Conservation (phyloP, 2,797 vertebrate species). For the Pogonophryne albipinna region DNA sequence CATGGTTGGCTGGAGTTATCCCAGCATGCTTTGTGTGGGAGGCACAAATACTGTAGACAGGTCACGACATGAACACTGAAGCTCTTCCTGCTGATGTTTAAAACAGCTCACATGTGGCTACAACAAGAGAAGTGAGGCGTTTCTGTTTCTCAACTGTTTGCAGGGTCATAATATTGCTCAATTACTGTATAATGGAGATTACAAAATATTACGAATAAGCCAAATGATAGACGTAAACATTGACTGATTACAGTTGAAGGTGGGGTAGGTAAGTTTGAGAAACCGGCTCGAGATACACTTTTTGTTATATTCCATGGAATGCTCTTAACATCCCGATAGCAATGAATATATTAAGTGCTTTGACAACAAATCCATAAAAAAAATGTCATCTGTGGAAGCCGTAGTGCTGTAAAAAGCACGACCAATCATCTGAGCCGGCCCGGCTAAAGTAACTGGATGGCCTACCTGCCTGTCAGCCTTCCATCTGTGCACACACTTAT, state of each 20-base stretch:
- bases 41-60: constrained; percentile 3
- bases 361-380: too few relatives aligned
- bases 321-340: too few relatives aligned
- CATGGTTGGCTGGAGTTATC: constrained; percentile 28
- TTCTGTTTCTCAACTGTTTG: not conserved
- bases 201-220: not conserved
- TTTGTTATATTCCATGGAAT: too few relatives aligned
- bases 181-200: not conserved
- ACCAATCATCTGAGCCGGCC: too few relatives aligned
- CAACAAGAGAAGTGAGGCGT: not conserved
- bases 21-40: constrained; percentile 19
- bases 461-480: too few relatives aligned
- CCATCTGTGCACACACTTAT: too few relatives aligned
- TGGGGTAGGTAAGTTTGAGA: too few relatives aligned
- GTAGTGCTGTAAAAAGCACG: too few relatives aligned
- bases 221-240: not conserved
- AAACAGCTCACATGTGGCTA: not conserved
- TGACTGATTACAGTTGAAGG: not conserved
- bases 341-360: too few relatives aligned
- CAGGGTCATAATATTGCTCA: not conserved
- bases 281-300: too few relatives aligned
- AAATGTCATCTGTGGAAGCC: too few relatives aligned
- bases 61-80: not conserved
- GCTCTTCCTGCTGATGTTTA: not conserved
- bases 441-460: too few relatives aligned